phyloP scores from a whole-genome alignment of 2,113 vertebrate species.

The Pseudopipra pipra region DNA sequence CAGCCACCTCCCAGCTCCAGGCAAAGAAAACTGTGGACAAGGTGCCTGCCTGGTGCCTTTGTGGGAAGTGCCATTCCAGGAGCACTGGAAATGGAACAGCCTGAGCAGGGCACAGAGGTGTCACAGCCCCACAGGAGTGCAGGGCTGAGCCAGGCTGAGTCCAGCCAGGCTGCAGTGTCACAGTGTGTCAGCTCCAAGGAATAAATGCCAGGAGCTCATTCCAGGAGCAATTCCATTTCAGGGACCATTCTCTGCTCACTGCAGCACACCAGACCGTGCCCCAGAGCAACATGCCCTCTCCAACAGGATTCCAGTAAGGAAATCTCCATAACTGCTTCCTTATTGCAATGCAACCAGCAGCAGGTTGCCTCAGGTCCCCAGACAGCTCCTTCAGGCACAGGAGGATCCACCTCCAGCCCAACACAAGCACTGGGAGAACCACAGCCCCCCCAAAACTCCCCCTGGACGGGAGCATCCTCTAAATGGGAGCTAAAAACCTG shows the following conservation, averaged over 20 bases:
- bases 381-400: rapidly evolving
- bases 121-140: neutral
- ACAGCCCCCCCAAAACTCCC: neutral
- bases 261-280: neutral
- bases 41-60: neutral
- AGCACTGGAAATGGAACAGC: neutral
- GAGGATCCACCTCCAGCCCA: neutral
- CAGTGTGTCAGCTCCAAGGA: neutral
- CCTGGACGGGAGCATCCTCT: neutral
- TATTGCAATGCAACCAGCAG: neutral
- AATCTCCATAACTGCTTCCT: neutral
- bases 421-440: neutral
- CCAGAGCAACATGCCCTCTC: neutral
- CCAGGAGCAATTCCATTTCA: neutral
- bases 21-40: neutral
- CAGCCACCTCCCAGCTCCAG: neutral
- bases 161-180: neutral
- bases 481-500: neutral
- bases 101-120: neutral
- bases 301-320: neutral
- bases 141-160: neutral
- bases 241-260: neutral
- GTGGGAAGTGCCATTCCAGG: rapidly evolving
- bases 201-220: neutral
- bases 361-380: neutral